These are phyloP conservation scores for Plecotus auritus DNA, from an alignment of 2,113 vertebrate genomes.

Conservation along the genomic window DNA sequence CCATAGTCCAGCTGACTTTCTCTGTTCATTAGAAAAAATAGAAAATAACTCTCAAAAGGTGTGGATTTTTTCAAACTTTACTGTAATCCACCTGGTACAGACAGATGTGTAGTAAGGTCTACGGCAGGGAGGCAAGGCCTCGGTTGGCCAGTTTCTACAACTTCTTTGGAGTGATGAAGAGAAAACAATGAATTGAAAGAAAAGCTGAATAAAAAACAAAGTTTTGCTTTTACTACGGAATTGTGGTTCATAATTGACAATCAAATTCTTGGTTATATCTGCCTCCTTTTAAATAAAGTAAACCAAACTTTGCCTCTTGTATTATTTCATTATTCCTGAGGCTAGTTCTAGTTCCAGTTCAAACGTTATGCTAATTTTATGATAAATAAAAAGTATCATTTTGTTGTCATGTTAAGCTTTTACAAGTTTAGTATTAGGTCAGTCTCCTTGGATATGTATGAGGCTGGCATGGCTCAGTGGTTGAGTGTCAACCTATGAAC, in stretches of 20 bases:
- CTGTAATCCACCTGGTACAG: neutral
- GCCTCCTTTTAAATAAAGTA: neutral
- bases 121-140: neutral
- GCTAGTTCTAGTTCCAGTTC: neutral
- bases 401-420: neutral
- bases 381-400: neutral
- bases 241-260: neutral
- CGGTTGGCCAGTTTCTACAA: neutral
- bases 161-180: neutral
- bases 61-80: neutral
- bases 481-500: too few relatives aligned
- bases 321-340: neutral
- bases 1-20: neutral
- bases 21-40: neutral
- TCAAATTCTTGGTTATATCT: neutral
- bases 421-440: neutral
- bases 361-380: neutral
- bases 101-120: neutral
- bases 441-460: neutral
- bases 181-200: neutral
- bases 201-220: neutral
- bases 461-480: too few relatives aligned
- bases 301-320: neutral
- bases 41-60: neutral
- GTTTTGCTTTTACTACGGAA: neutral